phyloP scores from a whole-genome alignment of 2,113 vertebrate genomes.

The Anguilla japonica region DNA sequence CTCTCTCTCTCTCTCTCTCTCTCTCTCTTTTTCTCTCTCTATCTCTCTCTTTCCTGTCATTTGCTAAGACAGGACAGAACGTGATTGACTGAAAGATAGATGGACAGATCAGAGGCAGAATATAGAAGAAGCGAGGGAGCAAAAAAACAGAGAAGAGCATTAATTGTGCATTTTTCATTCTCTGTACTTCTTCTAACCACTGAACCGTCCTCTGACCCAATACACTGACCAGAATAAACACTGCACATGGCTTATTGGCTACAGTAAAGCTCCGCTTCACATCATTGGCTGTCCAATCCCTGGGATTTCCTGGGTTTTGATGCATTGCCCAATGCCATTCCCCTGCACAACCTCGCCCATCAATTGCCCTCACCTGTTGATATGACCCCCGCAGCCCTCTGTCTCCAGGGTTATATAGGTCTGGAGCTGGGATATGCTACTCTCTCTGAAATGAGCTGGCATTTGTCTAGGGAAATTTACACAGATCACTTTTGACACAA shows the following conservation, averaged over 20 bases:
- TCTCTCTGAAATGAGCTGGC: background rate
- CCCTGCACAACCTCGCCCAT: background rate
- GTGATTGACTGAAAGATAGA: too few species aligned
- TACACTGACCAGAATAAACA: background rate
- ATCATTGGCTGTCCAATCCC: background rate
- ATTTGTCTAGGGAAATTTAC: background rate
- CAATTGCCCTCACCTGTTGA: background rate
- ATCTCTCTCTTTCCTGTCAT: too few species aligned
- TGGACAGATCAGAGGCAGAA: too few species aligned
- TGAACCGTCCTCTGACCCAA: background rate
- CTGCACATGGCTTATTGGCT: background rate
- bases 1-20: too few species aligned
- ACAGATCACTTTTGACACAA: background rate
- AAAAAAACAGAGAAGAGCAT: too few species aligned
- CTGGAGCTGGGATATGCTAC: background rate
- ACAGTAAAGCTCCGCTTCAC: background rate
- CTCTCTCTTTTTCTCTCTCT: too few species aligned
- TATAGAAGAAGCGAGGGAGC: too few species aligned
- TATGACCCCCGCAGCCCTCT: background rate
- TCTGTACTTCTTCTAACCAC: background rate
- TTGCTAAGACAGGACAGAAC: too few species aligned
- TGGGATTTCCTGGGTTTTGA: background rate
- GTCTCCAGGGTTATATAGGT: background rate
- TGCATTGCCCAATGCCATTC: background rate
- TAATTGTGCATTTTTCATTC: too few species aligned